These are phyloP conservation scores for Lingula anatina DNA, from an alignment of 2,888 invertebrate species.

Conservation along the genomic window DNA sequence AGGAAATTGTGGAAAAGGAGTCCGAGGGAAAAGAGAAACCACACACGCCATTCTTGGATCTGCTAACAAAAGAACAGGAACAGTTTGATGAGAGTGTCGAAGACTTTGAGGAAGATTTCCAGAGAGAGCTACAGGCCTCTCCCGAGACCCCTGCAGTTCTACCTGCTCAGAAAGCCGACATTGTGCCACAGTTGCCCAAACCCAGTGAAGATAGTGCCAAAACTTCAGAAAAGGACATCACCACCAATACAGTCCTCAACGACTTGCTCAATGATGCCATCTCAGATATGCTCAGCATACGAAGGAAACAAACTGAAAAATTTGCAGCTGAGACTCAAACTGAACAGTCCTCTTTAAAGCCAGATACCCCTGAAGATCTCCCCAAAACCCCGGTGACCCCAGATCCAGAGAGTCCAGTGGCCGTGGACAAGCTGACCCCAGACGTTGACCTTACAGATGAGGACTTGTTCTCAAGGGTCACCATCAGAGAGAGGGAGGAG, in stretches of 20 bases:
- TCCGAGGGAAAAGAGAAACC: not conserved
- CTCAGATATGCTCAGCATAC: constrained; percentile 34
- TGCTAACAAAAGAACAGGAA: not conserved
- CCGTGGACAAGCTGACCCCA: not conserved
- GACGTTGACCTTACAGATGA: not conserved
- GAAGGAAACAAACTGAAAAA: constrained; percentile 14
- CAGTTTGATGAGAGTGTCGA: not conserved
- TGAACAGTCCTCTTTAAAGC: not conserved
- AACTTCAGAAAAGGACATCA: no score
- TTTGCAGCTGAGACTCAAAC: not conserved
- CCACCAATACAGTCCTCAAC: constrained; percentile 30
- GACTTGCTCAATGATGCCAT: constrained; percentile 39
- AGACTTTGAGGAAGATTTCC: not conserved
- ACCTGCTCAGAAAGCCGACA: constrained; percentile 1
- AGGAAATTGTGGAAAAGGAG: not conserved
- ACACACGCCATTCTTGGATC: not conserved
- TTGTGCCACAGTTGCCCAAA: constrained; percentile 3
- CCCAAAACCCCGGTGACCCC: not conserved
- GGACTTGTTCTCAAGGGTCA: not conserved
- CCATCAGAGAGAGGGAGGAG: not conserved
- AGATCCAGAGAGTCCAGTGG: no score
- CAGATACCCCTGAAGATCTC: not conserved
- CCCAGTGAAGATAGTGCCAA: constrained; percentile 4
- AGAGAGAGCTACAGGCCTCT: not conserved
- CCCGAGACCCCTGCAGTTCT: not conserved